Conservation (phyloP, 2,797 vertebrate species). For the Epinephelus coioides region DNA sequence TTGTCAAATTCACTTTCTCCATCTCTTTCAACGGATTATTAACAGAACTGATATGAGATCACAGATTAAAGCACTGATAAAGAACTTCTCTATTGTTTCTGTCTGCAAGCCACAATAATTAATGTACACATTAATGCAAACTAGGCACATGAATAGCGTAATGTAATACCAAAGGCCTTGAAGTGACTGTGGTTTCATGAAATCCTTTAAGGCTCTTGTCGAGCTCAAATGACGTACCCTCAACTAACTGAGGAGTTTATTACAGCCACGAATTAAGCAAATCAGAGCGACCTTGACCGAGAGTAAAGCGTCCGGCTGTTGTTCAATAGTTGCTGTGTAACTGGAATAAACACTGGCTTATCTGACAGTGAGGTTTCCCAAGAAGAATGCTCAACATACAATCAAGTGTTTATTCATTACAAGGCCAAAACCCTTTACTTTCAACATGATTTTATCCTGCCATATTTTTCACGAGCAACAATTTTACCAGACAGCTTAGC, state of each 20-base stretch:
- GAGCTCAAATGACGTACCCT: slow-evolving; percentile 56
- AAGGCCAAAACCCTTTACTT: slow-evolving; percentile 76
- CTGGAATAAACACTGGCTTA: slow-evolving; percentile 83
- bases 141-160: slow-evolving; percentile 41
- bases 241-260: slow-evolving; percentile 63
- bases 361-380: slow-evolving; percentile 64
- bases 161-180: slow-evolving; percentile 59
- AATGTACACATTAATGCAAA: slow-evolving; percentile 45
- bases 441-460: slow-evolving; percentile 70
- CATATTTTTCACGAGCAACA: slow-evolving; percentile 64
- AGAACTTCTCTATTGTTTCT: slow-evolving; percentile 41
- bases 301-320: slow-evolving; percentile 51
- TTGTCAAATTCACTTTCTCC: slow-evolving; percentile 20
- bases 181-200: slow-evolving; percentile 53
- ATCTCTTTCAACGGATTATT: slow-evolving; percentile 35
- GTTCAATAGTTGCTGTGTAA: slow-evolving; percentile 72
- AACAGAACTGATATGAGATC: slow-evolving; percentile 30
- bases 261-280: slow-evolving; percentile 62
- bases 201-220: slow-evolving; percentile 73
- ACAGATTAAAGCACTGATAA: slow-evolving; percentile 7
- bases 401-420: slow-evolving; percentile 75
- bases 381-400: slow-evolving; percentile 70
- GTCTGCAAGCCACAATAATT: slow-evolving; percentile 40
- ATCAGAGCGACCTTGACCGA: slow-evolving; percentile 76
- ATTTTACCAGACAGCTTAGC: slow-evolving; percentile 82